Conservation (phyloP, 2,888 invertebrate genomes). For the Anoncus sp. region DNA sequence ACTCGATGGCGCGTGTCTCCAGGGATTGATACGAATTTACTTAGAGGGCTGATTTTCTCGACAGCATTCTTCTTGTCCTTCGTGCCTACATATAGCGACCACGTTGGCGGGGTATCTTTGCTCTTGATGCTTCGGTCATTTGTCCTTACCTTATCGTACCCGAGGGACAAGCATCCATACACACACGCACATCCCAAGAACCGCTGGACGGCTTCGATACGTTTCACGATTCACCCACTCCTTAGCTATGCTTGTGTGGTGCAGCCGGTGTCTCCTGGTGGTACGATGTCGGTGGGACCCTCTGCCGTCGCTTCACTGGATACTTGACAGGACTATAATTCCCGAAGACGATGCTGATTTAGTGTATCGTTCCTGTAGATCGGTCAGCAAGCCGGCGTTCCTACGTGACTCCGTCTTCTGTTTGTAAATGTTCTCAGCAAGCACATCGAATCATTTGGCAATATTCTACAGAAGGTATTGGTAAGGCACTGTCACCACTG, state of each 20-base stretch:
- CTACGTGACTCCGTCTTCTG: constrained; percentile 27
- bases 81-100: constrained; percentile 15
- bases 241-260: constrained; percentile 16
- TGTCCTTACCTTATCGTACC: constrained; percentile 82
- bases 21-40: constrained; percentile 82
- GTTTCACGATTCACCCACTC: constrained; percentile 47
- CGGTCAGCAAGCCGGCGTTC: constrained; percentile 29
- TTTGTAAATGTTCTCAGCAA: constrained; percentile 41
- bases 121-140: constrained; percentile 78
- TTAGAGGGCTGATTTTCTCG: constrained; percentile 81
- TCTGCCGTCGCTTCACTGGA: constrained; percentile 45
- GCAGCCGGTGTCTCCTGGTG: constrained; percentile 10
- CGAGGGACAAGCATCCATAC: constrained; percentile 74
- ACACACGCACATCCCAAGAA: constrained; percentile 20
- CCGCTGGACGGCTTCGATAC: constrained; percentile 55
- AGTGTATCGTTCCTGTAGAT: constrained; percentile 47
- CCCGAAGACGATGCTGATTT: constrained; percentile 61
- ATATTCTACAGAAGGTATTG: constrained; percentile 5
- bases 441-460: constrained; percentile 11
- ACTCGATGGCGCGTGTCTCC: constrained; percentile 71
- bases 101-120: constrained; percentile 54
- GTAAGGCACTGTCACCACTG: not conserved
- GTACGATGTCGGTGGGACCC: constrained; percentile 27
- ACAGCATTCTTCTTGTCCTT: constrained; percentile 77
- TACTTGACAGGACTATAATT: constrained; percentile 56